Evolutionary conservation across 2,888 invertebrate genomes (phyloP).

Genomic region (Pyralis farinalis): DNA sequence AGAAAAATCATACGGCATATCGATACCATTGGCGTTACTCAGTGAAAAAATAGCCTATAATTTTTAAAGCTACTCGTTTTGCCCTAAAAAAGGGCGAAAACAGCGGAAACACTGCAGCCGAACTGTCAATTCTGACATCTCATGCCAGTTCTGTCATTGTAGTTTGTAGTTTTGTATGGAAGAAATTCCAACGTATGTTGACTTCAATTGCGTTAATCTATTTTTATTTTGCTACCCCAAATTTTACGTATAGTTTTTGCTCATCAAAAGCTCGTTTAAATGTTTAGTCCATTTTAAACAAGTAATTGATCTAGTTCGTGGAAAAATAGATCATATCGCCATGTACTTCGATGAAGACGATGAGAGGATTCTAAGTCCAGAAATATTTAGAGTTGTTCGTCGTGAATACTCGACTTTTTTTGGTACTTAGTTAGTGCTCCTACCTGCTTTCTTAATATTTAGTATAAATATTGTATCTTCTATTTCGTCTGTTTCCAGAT

Average conservation of each 20-base stretch:
- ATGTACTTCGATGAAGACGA: conserved; percentile 65
- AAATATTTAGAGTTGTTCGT: conserved; percentile 55
- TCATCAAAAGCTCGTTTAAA: conserved; percentile 36
- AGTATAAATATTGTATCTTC: neutral
- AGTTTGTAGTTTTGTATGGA: too few relatives aligned
- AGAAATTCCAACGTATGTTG: too few relatives aligned
- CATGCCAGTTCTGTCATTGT: too few relatives aligned
- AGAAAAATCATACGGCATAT: too few relatives aligned
- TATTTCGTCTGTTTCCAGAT: conserved; percentile 40
- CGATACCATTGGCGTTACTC: too few relatives aligned
- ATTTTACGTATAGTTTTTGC: conserved; percentile 51
- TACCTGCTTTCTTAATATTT: neutral
- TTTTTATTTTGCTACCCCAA: conserved; percentile 59
- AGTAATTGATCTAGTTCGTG: neutral
- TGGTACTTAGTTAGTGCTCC: neutral
- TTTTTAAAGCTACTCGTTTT: too few relatives aligned
- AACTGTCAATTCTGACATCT: too few relatives aligned
- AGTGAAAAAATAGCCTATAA: too few relatives aligned
- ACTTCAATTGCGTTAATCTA: conserved; percentile 51
- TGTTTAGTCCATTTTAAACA: conserved; percentile 13
- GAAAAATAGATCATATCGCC: conserved; percentile 22
- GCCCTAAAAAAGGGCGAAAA: too few relatives aligned
- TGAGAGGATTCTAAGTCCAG: conserved; percentile 51
- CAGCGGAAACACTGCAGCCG: too few relatives aligned
- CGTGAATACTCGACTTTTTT: conserved; percentile 57